A percentile compares a stretch with the other conserved stretches of the same genome.
Conservation (phyloP, 2,888 invertebrate species). For the Polyploca ridens region DNA sequence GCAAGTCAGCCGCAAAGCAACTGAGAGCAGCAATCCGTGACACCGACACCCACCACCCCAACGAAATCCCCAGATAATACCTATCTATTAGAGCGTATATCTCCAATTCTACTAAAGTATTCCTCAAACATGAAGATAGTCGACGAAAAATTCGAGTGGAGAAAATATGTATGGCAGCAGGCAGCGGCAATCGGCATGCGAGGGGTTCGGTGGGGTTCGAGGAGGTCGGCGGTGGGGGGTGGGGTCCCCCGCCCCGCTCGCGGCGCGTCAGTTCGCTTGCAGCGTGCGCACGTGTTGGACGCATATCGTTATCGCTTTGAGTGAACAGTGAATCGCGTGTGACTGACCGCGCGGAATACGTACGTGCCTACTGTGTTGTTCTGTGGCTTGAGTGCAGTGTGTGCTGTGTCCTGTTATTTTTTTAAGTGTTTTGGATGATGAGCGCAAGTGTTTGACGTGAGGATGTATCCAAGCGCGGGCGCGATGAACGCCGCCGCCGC, state of each 20-base stretch:
- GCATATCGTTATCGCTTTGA: conserved; percentile 42
- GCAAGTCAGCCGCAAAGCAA: conserved; percentile 50
- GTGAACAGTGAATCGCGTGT: conserved; percentile 65
- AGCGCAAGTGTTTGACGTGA: conserved; percentile 81
- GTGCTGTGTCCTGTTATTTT: conserved; percentile 69
- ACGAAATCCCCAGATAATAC: conserved; percentile 78
- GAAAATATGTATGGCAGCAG: conserved; percentile 77
- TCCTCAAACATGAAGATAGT: conserved; percentile 83
- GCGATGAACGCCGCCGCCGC: conserved; percentile 93
- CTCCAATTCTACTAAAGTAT: conserved; percentile 81
- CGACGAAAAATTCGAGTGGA: conserved; percentile 83
- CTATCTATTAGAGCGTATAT: conserved; percentile 82
- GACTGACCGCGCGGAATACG: conserved; percentile 64
- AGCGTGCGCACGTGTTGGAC: conserved; percentile 53
- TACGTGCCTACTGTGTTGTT: conserved; percentile 61
- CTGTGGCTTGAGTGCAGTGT: conserved; percentile 74
- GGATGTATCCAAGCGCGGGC: conserved; percentile 94
- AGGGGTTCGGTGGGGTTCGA: conserved; percentile 55
- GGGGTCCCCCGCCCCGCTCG: conserved; percentile 49
- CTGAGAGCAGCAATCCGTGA: conserved; percentile 51
- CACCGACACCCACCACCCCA: conserved; percentile 58
- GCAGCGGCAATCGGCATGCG: conserved; percentile 70
- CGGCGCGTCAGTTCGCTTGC: conserved; percentile 64
- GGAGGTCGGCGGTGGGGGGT: conserved; percentile 54
- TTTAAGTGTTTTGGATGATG: conserved; percentile 70